Conservation (phyloP, 1,140 invertebrate genomes). For the Drosophila bipectinata region DNA sequence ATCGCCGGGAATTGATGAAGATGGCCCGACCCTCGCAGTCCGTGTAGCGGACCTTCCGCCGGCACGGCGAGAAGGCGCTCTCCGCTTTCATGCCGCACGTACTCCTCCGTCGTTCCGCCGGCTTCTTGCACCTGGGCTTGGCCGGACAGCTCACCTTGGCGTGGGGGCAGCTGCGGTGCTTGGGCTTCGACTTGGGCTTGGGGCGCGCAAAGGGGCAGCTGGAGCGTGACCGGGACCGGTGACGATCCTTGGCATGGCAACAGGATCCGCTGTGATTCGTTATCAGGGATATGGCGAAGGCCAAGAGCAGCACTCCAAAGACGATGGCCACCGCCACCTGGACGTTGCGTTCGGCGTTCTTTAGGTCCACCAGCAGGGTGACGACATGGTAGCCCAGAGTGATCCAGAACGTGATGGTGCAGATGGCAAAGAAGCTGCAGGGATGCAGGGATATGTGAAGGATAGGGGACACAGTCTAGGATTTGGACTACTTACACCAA, state of each 20-base stretch:
- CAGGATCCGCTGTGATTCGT: slow-evolving; percentile 19
- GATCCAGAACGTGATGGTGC: slow-evolving; percentile 67
- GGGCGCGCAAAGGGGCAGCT: not conserved
- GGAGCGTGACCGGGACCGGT: not conserved
- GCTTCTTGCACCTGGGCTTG: slow-evolving; percentile 3
- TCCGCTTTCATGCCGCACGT: not conserved
- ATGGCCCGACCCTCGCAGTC: slow-evolving; percentile 69
- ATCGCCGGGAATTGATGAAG: slow-evolving; percentile 51
- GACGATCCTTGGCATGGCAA: not conserved
- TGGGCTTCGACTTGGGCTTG: not conserved
- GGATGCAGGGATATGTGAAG: not conserved
- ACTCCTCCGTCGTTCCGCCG: not conserved
- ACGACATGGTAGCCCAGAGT: slow-evolving; percentile 52
- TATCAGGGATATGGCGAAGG: slow-evolving; percentile 43
- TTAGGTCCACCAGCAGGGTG: slow-evolving; percentile 47
- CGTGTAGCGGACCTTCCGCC: slow-evolving; percentile 14
- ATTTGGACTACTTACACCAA: slow-evolving; percentile 51
- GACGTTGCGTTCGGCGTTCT: slow-evolving; percentile 58
- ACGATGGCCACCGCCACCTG: slow-evolving; percentile 48
- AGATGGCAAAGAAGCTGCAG: slow-evolving; percentile 68
- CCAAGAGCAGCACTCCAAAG: slow-evolving; percentile 42
- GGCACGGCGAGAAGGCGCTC: not conserved
- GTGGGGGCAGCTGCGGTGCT: not conserved
- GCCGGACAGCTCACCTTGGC: not conserved
- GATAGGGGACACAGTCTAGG: not conserved